Evolutionary conservation across 2,888 invertebrate species (phyloP), one percentile per base, ranked within the genome.

Genomic region (Meloe dianella): DNA sequence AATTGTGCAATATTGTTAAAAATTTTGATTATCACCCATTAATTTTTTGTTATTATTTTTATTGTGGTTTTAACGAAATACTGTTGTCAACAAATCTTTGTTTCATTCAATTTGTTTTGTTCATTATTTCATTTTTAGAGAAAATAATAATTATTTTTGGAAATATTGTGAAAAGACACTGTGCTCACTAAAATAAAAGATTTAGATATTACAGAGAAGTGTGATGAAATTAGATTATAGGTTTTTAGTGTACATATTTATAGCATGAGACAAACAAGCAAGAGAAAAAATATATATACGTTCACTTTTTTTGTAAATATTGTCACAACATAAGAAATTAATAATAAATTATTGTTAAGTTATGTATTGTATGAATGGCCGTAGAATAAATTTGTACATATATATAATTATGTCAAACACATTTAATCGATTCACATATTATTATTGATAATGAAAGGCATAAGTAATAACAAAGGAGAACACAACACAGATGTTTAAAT

Each of bases 281-380:
- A 20, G 47, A 47, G 20, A 47, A 20, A 20, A 61, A 75, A 75
- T 65, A 65, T 71, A 71, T 67, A 58, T 72, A 73, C 75, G 71
- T 78, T 78, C 76, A 78, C 76, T 75, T 76, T n/a, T n/a, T 81
- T 78, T 82, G 80, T 80, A 82, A 80, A 82, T 81, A 81, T 76
- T 71, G 76, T 75, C 77, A 77, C 73, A 72, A 74, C 73, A 77
- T 77, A 76, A 75, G 66, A 24, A 47, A 47, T 47, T 20, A 60
- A 27, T 47, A 71, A 75, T 80, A 79, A 79, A 78, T 80, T 77
- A 76, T 76, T 75, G 71, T 66, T 73, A 74, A 71, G 73, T 75
- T 78, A 78, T 78, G 75, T 76, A 78, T 78, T 77, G 78, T 78
- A 78, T 76, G 79, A 75, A 77, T 77, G 77, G 73, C 72, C 69